These are phyloP conservation scores for Drosophila willistoni DNA, from an alignment of 1,140 invertebrate species.

Conservation along the genomic window DNA sequence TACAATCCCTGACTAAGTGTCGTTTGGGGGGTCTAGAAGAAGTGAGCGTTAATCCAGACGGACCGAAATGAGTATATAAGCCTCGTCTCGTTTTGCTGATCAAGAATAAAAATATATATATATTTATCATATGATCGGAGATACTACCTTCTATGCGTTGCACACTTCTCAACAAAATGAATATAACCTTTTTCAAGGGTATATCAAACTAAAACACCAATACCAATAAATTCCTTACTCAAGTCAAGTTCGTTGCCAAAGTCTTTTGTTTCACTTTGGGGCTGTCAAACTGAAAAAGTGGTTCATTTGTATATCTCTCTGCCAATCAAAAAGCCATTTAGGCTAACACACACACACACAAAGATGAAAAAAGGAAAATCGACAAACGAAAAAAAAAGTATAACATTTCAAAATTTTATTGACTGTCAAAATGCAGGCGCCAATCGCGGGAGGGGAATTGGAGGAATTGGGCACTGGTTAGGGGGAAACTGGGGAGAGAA, in stretches of 20 bases:
- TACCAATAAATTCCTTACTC: conserved; percentile 4
- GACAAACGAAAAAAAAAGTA: conserved; percentile 66
- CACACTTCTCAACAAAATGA: too few relatives aligned
- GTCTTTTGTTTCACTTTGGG: conserved; percentile 28
- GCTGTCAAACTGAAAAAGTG: conserved; percentile 77
- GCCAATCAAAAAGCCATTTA: conserved; percentile 80
- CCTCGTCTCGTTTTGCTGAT: too few relatives aligned
- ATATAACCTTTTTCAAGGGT: too few relatives aligned
- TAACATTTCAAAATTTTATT: conserved; percentile 82
- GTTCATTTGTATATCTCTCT: conserved; percentile 75
- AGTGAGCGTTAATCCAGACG: too few relatives aligned
- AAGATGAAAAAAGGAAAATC: conserved; percentile 61
- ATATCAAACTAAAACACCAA: background rate
- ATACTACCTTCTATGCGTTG: too few relatives aligned
- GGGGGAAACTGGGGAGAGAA: conserved; percentile 21
- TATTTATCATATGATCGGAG: too few relatives aligned
- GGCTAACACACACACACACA: conserved; percentile 53
- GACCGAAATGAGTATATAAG: too few relatives aligned
- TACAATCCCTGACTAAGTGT: too few relatives aligned
- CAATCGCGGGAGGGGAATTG: conserved; percentile 9
- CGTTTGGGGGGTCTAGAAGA: too few relatives aligned
- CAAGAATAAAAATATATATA: too few relatives aligned
- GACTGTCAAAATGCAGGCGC: conserved; percentile 79
- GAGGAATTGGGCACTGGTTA: too few relatives aligned
- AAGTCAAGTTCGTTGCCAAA: conserved; percentile 35